These are phyloP conservation scores for Taphrorychus bicolor DNA, from an alignment of 2,888 invertebrate species.

Conservation along the genomic window DNA sequence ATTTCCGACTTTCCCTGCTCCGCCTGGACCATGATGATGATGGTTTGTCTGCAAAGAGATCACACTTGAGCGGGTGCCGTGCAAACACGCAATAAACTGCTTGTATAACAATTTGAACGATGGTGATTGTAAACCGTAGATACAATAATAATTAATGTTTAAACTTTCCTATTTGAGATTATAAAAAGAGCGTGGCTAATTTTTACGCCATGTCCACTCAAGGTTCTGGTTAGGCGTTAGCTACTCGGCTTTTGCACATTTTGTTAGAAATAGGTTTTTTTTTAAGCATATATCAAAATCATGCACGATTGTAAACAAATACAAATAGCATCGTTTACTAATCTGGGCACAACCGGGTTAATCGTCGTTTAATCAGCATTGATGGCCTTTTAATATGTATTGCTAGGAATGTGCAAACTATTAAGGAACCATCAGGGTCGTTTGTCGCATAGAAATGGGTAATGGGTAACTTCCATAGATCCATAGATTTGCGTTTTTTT, in stretches of 20 bases:
- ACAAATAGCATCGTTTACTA: neutral
- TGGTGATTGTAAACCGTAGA: neutral
- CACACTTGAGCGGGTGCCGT: neutral
- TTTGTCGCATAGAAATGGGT: neutral
- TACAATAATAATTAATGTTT: neutral
- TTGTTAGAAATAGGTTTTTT: too few species aligned
- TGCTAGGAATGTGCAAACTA: neutral
- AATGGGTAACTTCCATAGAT: neutral
- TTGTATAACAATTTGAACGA: neutral
- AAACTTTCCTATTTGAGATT: conserved; percentile 6
- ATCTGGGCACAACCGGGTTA: neutral
- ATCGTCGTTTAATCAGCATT: neutral
- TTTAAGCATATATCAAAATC: too few species aligned
- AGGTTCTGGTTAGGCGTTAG: neutral
- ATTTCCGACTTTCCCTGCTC: conserved; percentile 46
- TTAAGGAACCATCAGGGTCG: neutral
- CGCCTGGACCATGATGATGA: neutral
- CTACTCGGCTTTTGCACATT: neutral
- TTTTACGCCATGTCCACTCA: neutral
- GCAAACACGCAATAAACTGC: neutral
- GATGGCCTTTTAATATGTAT: neutral
- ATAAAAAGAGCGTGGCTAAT: neutral
- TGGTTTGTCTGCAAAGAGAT: conserved; percentile 5
- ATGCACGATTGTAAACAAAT: too few species aligned
- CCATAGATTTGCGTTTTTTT: too few species aligned